phyloP scores from a whole-genome alignment of 2,797 vertebrate species.

The Anguilla megastoma region DNA sequence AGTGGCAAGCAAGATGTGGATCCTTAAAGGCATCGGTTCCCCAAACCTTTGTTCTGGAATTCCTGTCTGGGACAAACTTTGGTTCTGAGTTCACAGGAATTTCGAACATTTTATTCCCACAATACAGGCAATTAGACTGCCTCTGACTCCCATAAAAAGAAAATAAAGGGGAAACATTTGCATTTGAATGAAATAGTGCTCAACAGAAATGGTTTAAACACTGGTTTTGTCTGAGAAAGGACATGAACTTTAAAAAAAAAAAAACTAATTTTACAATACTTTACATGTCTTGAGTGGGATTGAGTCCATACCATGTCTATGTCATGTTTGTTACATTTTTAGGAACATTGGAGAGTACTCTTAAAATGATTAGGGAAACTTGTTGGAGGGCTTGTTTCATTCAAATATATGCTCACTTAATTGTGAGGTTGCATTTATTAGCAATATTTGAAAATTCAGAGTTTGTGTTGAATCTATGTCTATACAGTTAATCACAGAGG shows the following conservation, averaged over 20 bases:
- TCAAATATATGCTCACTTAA: neutral
- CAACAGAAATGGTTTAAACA: constrained; percentile 49
- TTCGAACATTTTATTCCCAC: constrained; percentile 63
- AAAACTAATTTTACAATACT: constrained; percentile 27
- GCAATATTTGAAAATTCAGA: neutral
- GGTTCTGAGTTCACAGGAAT: constrained; percentile 56
- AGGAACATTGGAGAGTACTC: neutral
- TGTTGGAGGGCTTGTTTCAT: neutral
- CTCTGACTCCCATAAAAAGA: constrained; percentile 48
- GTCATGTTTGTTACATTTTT: neutral
- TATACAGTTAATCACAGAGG: neutral
- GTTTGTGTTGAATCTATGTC: neutral
- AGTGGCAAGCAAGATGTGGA: constrained; percentile 62
- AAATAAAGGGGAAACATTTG: constrained; percentile 57
- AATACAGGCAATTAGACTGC: constrained; percentile 63
- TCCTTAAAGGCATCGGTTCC: constrained; percentile 33
- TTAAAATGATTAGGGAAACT: neutral
- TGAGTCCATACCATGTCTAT: neutral
- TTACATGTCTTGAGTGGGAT: neutral
- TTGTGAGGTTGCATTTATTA: neutral
- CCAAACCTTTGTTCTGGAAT: constrained; percentile 52
- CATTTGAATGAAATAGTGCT: constrained; percentile 66
- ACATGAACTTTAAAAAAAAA: constrained; percentile 43
- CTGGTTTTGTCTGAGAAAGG: constrained; percentile 43
- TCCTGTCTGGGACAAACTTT: constrained; percentile 60